phyloP scores from a whole-genome alignment of 2,797 vertebrate species.

The Otolemur crassicaudatus region DNA sequence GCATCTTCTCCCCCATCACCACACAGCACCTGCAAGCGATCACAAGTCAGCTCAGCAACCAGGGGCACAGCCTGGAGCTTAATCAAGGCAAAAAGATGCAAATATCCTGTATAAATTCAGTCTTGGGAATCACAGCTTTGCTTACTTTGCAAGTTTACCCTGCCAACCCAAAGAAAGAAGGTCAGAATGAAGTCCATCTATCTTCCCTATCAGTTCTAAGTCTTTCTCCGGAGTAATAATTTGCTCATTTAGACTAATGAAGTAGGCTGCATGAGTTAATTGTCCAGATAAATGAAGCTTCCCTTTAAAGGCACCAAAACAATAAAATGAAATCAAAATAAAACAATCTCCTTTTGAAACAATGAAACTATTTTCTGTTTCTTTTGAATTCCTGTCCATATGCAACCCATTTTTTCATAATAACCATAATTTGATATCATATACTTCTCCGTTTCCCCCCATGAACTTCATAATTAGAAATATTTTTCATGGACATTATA shows the following conservation, averaged over 20 bases:
- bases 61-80: not conserved
- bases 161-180: not conserved
- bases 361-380: not conserved
- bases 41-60: slow-evolving; percentile 39
- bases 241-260: slow-evolving; percentile 32
- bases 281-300: not conserved
- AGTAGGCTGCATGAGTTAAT: not conserved
- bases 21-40: slow-evolving; percentile 91
- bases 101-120: not conserved
- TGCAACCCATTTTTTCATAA: not conserved
- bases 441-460: not conserved
- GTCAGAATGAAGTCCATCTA: not conserved
- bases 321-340: slow-evolving; percentile 7
- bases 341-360: not conserved
- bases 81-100: not conserved
- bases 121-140: not conserved
- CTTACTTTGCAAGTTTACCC: not conserved
- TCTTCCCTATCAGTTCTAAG: not conserved
- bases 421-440: not conserved
- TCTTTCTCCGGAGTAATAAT: not conserved
- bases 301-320: not conserved
- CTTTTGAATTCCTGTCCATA: not conserved
- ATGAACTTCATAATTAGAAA: not conserved
- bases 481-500: not conserved
- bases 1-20: slow-evolving; percentile 96